Percentiles rank a stretch among this genome's conserved stretches.
These are phyloP conservation scores for Endotricha flammealis DNA, from an alignment of 2,888 invertebrate genomes.

Conservation along the genomic window DNA sequence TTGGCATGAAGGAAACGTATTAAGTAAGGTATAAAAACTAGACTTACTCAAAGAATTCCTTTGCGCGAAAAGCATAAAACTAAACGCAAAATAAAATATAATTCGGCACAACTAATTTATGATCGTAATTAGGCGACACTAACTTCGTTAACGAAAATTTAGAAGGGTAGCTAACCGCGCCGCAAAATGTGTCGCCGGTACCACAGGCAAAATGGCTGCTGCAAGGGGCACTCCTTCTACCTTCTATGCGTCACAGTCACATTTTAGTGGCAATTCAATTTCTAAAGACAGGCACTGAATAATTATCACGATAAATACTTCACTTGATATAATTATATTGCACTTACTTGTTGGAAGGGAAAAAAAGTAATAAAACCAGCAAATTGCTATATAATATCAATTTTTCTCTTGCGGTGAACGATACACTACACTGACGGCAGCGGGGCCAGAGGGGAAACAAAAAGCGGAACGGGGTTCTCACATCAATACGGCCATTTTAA, in stretches of 20 bases:
- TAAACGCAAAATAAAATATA: constrained; percentile 20
- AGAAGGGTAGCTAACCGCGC: constrained; percentile 56
- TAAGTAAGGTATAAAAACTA: constrained; percentile 40
- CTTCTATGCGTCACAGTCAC: constrained; percentile 80
- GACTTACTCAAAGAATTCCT: constrained; percentile 41
- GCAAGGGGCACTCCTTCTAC: constrained; percentile 79
- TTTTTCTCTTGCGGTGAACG: constrained; percentile 77
- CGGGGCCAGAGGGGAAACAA: constrained; percentile 77
- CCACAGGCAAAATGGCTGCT: constrained; percentile 78
- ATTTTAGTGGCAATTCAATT: constrained; percentile 44
- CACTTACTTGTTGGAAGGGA: constrained; percentile 79
- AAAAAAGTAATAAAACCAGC: constrained; percentile 74
- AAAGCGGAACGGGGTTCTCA: constrained; percentile 78
- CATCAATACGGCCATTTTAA: constrained; percentile 56
- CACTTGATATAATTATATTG: constrained; percentile 52
- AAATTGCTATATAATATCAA: constrained; percentile 74
- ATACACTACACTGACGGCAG: constrained; percentile 76
- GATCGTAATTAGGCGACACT: constrained; percentile 14
- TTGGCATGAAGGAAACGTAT: constrained; percentile 40
- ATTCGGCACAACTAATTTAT: constrained; percentile 6
- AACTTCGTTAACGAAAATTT: constrained; percentile 36
- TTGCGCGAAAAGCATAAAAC: constrained; percentile 16
- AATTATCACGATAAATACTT: constrained; percentile 41
- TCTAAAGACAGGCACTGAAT: constrained; percentile 42
- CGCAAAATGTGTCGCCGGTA: constrained; percentile 71